phyloP scores from a whole-genome alignment of 2,888 invertebrate species.

The Mechanitis messenoides region DNA sequence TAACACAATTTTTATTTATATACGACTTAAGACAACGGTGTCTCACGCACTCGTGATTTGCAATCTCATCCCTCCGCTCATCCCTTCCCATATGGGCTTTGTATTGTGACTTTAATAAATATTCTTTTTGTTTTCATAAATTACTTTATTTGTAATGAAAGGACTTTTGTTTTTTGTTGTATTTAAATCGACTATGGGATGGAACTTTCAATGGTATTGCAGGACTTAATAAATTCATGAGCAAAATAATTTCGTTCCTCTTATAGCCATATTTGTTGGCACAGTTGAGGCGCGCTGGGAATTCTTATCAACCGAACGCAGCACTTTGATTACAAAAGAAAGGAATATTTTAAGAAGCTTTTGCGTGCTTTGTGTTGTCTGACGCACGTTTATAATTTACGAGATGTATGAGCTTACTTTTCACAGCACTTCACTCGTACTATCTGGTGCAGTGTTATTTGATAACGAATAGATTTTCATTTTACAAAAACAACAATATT shows the following conservation, averaged over 20 bases:
- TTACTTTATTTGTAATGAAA: slow-evolving; percentile 7
- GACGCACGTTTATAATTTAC: slow-evolving; percentile 64
- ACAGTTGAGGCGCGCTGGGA: slow-evolving; percentile 55
- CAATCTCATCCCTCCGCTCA: slow-evolving; percentile 30
- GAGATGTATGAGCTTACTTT: slow-evolving; percentile 13
- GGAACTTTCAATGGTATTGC: background rate
- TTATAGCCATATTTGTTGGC: slow-evolving; percentile 51
- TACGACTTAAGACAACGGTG: slow-evolving; percentile 39
- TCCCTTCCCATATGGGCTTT: slow-evolving; percentile 28
- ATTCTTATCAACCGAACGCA: slow-evolving; percentile 72
- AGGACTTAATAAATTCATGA: slow-evolving; percentile 64
- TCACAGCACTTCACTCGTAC: slow-evolving; percentile 13
- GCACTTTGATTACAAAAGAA: slow-evolving; percentile 72
- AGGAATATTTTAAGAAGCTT: slow-evolving; percentile 71
- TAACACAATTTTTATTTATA: slow-evolving; percentile 52
- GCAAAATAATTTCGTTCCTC: slow-evolving; percentile 63
- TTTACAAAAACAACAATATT: background rate
- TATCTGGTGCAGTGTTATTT: slow-evolving; percentile 15
- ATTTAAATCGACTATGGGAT: slow-evolving; percentile 4
- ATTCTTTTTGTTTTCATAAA: slow-evolving; percentile 8
- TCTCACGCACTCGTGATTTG: slow-evolving; percentile 31
- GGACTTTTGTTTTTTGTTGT: slow-evolving; percentile 11
- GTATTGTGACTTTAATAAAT: background rate
- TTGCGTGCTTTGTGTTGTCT: slow-evolving; percentile 58
- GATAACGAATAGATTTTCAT: background rate